phyloP scores from a whole-genome alignment of 2,113 vertebrate species.

The Cyanoramphus novaezelandiae region DNA sequence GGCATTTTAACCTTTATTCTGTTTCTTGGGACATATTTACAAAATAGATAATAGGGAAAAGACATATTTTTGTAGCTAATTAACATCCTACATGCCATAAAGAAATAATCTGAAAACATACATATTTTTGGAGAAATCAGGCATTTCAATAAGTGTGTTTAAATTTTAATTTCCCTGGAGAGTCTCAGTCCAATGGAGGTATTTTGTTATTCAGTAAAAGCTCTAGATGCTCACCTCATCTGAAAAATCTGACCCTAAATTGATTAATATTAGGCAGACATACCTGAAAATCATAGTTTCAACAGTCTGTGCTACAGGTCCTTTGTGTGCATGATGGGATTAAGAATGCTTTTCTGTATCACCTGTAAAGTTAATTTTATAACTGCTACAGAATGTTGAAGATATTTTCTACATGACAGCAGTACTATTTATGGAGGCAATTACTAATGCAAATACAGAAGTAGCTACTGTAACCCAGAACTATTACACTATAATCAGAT shows the following conservation, averaged over 20 bases:
- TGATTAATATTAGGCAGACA: background rate
- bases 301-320: background rate
- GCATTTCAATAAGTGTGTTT: background rate
- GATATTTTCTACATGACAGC: background rate
- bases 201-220: background rate
- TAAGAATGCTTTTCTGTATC: background rate
- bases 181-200: background rate
- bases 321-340: background rate
- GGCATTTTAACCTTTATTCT: background rate
- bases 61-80: background rate
- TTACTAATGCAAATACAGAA: background rate
- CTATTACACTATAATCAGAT: background rate
- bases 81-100: background rate
- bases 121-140: fast-evolving
- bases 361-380: background rate
- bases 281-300: fast-evolving
- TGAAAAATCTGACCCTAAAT: background rate
- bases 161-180: background rate
- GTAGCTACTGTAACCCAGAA: background rate
- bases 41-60: background rate
- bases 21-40: constrained; percentile 23
- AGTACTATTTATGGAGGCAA: background rate
- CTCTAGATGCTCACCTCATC: background rate
- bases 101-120: background rate
- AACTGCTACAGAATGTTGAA: background rate